Percentiles rank a stretch among this genome's conserved stretches.
Conservation (phyloP, 2,113 vertebrate genomes). For the Cheilinus undulatus region DNA sequence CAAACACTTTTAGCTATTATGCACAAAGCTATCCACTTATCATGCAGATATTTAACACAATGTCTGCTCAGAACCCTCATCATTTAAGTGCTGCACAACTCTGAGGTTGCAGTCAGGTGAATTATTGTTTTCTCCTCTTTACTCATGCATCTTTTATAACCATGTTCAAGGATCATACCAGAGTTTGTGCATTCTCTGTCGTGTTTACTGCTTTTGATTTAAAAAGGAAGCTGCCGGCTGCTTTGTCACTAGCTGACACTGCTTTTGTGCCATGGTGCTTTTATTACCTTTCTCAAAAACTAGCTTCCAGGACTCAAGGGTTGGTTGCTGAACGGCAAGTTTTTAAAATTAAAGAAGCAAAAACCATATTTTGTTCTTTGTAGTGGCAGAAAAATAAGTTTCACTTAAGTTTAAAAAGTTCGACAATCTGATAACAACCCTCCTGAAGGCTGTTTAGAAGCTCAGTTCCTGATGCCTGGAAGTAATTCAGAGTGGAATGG, state of each 20-base stretch:
- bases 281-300: conserved; percentile 15
- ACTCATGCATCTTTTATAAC: conserved; percentile 33
- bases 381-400: background rate
- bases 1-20: background rate
- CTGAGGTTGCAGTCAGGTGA: conserved; percentile 22
- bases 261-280: background rate
- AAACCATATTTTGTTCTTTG: background rate
- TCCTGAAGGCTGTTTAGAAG: background rate
- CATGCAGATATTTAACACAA: conserved; percentile 18
- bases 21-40: background rate
- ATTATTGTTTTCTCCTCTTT: conserved; percentile 29
- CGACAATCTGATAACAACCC: background rate
- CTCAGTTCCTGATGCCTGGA: background rate
- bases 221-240: conserved; percentile 22
- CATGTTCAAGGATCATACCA: conserved; percentile 22
- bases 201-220: conserved; percentile 30
- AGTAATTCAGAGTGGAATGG: background rate
- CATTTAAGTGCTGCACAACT: conserved; percentile 6
- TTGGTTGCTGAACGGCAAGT: conserved; percentile 9
- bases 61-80: background rate
- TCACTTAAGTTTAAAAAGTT: background rate
- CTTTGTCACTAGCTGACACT: conserved; percentile 24
- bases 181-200: conserved; percentile 23
- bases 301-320: background rate
- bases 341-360: background rate